Evolutionary conservation across 2,113 vertebrate species (phyloP), one percentile per base, ranked within the genome.

Genomic region (Poeciliopsis prolifica): DNA sequence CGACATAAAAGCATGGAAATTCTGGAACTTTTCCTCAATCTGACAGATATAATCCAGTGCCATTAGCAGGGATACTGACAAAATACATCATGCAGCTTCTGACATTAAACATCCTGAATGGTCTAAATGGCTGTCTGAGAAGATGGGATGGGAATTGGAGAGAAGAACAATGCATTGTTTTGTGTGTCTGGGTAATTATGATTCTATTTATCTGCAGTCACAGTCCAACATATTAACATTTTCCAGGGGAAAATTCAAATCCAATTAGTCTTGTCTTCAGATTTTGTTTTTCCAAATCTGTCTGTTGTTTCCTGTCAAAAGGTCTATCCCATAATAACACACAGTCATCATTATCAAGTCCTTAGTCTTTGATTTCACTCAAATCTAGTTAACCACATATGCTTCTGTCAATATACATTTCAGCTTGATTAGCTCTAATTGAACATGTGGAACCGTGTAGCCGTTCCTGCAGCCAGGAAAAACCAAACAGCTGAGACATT

Each of bases 141-240:
- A 66, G 82, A 69, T 81, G 75, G 42, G 61, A 61, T 65, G 79
- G 62, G 79, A n/a, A 69, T 75, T 83, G 54, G 28, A 24, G 63
- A 72, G 82, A 74, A 48, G 78, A 78, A 86, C 86, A 84, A 76
- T 65, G 74, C 51, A 29, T 70, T 81, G 74, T 86, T 37, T 24
- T 87, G 77, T 86, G 73, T 37, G 60, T 68, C 70, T 75, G 77
- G 68, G 51, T 65, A 66, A 72, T 74, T 68, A n/a, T 82, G 82
- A 75, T 82, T 88, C 74, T 88, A 86, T 88, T 91, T 85, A 90
- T 91, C 85, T 81, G 61, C 85, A 88, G 93, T 93, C 88, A 85
- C 81, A 87, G 87, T 88, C 77, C 86, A 85, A 88, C 64, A 82
- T 54, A 5, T 62, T 67, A 84, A 68, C 61, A 77, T 80, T 87